Evolutionary conservation across 2,888 invertebrate species (phyloP).

Genomic region (Ophraella communa): DNA sequence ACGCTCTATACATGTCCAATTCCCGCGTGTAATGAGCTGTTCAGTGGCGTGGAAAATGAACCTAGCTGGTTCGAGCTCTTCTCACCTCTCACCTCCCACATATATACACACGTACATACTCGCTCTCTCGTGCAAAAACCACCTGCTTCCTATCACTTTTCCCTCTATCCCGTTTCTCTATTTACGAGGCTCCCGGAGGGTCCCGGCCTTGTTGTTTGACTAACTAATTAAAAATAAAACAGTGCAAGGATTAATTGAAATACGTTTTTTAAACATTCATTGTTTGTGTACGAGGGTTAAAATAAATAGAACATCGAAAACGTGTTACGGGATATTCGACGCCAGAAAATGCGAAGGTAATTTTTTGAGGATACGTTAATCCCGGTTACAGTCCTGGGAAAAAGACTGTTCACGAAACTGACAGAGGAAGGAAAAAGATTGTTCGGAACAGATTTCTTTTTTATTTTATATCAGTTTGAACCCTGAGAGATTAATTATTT

Average conservation of each 20-base stretch:
- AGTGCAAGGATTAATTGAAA: constrained; percentile 30
- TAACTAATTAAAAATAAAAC: constrained; percentile 35
- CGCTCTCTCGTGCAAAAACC: not conserved
- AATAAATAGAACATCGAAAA: no score
- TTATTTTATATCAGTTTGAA: no score
- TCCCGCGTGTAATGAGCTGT: constrained; percentile 51
- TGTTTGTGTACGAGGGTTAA: not conserved
- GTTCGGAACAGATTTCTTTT: no score
- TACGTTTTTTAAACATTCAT: constrained; percentile 4
- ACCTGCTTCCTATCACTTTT: constrained; percentile 24
- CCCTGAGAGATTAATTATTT: no score
- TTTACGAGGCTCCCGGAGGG: constrained; percentile 13
- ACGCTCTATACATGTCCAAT: not conserved
- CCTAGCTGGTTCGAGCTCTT: constrained; percentile 42
- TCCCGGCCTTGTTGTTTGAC: constrained; percentile 22
- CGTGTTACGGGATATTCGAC: no score
- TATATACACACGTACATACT: no score
- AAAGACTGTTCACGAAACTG: no score
- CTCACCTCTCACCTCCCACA: not conserved
- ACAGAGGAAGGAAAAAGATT: no score
- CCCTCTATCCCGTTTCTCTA: constrained; percentile 16
- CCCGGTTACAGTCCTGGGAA: no score
- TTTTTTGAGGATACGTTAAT: no score
- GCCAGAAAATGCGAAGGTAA: no score
- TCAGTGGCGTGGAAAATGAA: constrained; percentile 57